Evolutionary conservation across 1,140 invertebrate genomes (phyloP), one percentile per base, ranked within the genome.

Genomic region (Coptotermes formosanus): DNA sequence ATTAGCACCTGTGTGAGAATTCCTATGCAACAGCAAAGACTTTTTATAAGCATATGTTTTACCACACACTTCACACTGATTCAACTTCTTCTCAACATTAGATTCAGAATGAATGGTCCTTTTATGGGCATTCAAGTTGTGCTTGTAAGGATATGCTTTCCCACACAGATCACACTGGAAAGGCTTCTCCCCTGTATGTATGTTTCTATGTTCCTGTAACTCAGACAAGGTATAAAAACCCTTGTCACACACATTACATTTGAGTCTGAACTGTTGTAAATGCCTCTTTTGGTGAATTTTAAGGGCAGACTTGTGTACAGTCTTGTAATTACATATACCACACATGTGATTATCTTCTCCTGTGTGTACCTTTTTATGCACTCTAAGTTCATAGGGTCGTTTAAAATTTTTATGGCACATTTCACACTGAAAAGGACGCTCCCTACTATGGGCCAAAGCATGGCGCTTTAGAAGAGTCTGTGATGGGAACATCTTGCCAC

Each of bases 241-340:
- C 87, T 92, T 93, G 64, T 92, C 89, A 84, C 92, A 92, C 11
- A 93, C 90, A 82, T 94, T 93, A 88, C 94, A 95, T 6, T 91
- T 91, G 86, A 93, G 94, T 0, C 93, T 93, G 85, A 90, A 92
- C 52, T 91, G 90, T 0, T 93, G 95, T 12, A 93, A 95, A 88
- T 96, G 92, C 0, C 86, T 90, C 85, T 91, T 91, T 0, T 90
- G 89, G 52, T 92, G 92, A 0, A 85, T 16, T 0, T 89, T 89
- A 14, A 92, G 86, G 4, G 91, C 89, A 88, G 85, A 32, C 8
- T 89, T 90, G n/a, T 92, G 91, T 0, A 90, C 88, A 82, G 91
- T 91, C 0, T 90, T 89, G 9, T 90, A 90, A 2, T 90, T 90
- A 84, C 92, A 92, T 8, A 91, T 88, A 82, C 91, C 91, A 87